phyloP scores from a whole-genome alignment of 1,140 invertebrate species.

The Dysdera silvatica region DNA sequence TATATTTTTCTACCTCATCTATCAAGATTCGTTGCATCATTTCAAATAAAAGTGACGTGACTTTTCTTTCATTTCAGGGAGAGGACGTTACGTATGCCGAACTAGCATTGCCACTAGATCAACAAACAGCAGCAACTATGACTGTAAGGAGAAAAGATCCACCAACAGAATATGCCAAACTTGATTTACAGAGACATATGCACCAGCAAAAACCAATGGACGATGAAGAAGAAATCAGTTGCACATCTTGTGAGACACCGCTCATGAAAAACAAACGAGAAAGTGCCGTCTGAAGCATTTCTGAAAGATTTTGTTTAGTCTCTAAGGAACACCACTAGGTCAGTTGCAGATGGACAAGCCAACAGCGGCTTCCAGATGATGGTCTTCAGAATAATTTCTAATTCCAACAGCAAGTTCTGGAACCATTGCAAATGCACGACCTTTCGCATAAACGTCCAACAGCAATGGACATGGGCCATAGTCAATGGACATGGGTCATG shows the following conservation, averaged over 20 bases:
- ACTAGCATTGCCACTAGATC: conserved; percentile 23
- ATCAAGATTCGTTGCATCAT: too few relatives aligned
- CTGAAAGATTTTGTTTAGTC: too few relatives aligned
- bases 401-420: too few relatives aligned
- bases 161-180: conserved; percentile 28
- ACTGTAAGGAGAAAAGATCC: conserved; percentile 28
- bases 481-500: too few relatives aligned
- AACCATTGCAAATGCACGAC: too few relatives aligned
- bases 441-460: too few relatives aligned
- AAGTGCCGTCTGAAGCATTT: conserved; percentile 28
- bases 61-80: conserved; percentile 5
- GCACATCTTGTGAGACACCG: conserved; percentile 27
- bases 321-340: too few relatives aligned
- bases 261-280: conserved; percentile 28
- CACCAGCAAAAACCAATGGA: conserved; percentile 6
- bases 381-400: too few relatives aligned
- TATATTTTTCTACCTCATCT: too few relatives aligned
- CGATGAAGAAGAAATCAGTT: conserved; percentile 20
- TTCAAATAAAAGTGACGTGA: neutral
- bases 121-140: conserved; percentile 23
- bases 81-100: conserved; percentile 29
- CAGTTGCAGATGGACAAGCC: too few relatives aligned
- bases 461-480: too few relatives aligned
- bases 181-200: conserved; percentile 25
- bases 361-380: too few relatives aligned